Base-by-base conservation (phyloP, 37 sponge, comb jelly and placozoan genomes). In the Crambe crambe region DNA sequence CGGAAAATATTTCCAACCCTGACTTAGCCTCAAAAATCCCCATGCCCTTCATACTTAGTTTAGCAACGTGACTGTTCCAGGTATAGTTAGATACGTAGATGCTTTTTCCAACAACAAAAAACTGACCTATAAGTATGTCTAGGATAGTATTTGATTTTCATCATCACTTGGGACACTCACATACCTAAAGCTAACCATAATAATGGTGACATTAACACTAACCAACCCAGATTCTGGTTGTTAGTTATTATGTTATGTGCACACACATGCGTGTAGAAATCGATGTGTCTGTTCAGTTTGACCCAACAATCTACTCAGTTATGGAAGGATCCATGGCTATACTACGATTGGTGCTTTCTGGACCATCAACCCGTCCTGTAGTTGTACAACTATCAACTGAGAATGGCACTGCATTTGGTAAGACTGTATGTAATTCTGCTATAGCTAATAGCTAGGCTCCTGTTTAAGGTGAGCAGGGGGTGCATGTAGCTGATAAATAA, bases 331-430 rank as follows among this genome's bases (percentile, higher is more conserved):
- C 58, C 3, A 42, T 35, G 9, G 36, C 74, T 17, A 54, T 1
- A 30, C 36, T 73, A 56, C 35, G 36, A 34, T 20, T 76, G 25
- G 42, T 38, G 22, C 74, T 73, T 47, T 42, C 51, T 35, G 56
- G 12, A 54, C 25, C 32, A 40, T 73, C 74, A 41, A 9, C 2
- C 2, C 27, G 51, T 2, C 27, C 30, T 57, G 71, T 75, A 42
- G 56, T 65, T 42, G 73, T 83, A 0, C 27, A 23, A 30, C n/a
- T 88, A 12, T 9, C 40, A 1, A 82, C 84, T 56, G 58, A 0
- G 40, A 84, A 83, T 73, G 74, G 79, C n/a, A 77, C 72, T 43
- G 88, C 88, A 18, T 43, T 2, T 38, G 39, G 88, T 87, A 29
- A 80, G 70, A 35, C 51, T 15, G 51, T 47, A 12, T 15, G 51